Evolutionary conservation across 2,113 vertebrate genomes (phyloP).

Genomic region (Trogon surrucura): DNA sequence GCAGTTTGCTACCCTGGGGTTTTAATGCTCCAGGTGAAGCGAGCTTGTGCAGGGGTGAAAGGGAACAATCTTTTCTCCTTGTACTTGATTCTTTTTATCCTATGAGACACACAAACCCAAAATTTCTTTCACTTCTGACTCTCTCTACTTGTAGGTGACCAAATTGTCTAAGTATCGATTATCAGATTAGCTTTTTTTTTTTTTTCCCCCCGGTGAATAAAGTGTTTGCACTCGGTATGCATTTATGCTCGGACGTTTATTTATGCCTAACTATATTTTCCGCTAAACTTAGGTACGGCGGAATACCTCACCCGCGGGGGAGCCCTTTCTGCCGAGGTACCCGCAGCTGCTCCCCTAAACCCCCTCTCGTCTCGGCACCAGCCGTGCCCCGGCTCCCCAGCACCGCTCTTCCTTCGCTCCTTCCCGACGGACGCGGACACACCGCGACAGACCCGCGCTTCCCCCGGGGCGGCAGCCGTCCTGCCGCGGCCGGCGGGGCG

Average conservation of each 20-base stretch:
- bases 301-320: not conserved
- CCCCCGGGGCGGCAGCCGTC: no score
- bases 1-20: not conserved
- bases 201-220: not conserved
- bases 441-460: not conserved
- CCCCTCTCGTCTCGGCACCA: not conserved
- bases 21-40: not conserved
- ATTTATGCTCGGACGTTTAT: not conserved
- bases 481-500: no score
- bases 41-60: not conserved
- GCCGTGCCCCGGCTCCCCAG: not conserved
- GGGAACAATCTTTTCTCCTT: not conserved
- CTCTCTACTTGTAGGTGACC: not conserved
- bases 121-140: not conserved
- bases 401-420: not conserved
- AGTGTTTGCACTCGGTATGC: fast-evolving
- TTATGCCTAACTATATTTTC: not conserved
- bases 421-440: not conserved
- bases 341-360: not conserved
- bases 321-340: not conserved
- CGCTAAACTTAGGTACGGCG: not conserved
- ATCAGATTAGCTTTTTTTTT: not conserved
- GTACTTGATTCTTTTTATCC: fast-evolving
- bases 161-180: not conserved
- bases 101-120: not conserved